A percentile compares a stretch with the other conserved stretches of the same genome.
These are phyloP conservation scores for Parnassius apollo DNA, from an alignment of 2,888 invertebrate genomes.

Conservation along the genomic window DNA sequence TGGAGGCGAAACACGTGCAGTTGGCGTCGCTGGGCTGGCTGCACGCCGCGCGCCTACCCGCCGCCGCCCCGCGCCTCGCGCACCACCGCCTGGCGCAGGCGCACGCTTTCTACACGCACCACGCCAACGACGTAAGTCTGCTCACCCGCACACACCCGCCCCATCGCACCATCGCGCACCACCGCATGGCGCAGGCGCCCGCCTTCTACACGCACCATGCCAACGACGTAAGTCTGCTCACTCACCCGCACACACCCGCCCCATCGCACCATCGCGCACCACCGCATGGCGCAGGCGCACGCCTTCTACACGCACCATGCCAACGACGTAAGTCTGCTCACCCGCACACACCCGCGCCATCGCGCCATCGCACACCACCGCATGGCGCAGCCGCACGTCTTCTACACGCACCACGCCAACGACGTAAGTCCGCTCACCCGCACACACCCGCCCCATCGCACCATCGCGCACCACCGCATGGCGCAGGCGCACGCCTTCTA, in stretches of 20 bases:
- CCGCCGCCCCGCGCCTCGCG: slow-evolving; percentile 88
- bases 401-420: no score
- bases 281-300: slow-evolving; percentile 88
- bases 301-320: slow-evolving; percentile 93
- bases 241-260: no score
- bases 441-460: no score
- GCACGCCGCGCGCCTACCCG: slow-evolving; percentile 87
- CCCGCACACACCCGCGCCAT: neutral
- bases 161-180: slow-evolving; percentile 88
- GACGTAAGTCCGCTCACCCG: no score
- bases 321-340: slow-evolving; percentile 93
- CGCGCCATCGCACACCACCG: no score
- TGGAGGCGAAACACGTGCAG: slow-evolving; percentile 97
- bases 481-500: no score
- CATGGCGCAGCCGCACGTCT: no score
- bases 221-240: no score
- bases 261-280: slow-evolving; percentile 80
- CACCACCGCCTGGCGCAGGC: slow-evolving; percentile 41
- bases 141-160: slow-evolving; percentile 85
- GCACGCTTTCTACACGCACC: slow-evolving; percentile 64
- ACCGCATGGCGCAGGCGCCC: no score
- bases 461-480: no score
- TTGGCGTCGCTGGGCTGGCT: slow-evolving; percentile 94
- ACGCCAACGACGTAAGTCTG: slow-evolving; percentile 84
- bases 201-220: no score